phyloP scores from a whole-genome alignment of 2,888 invertebrate genomes.

The Macrosiphum euphorbiae region DNA sequence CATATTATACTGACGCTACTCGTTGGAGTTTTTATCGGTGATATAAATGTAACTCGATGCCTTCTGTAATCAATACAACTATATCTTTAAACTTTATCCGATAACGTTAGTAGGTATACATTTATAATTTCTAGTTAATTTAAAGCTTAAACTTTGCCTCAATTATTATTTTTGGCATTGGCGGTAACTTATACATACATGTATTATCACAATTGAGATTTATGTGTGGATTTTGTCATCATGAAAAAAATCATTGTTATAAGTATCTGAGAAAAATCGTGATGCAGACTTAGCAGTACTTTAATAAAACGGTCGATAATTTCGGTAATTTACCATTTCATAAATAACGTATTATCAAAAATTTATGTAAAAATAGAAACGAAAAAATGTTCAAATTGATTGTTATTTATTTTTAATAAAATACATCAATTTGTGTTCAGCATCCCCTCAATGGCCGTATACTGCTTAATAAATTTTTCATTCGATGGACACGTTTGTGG shows the following conservation, averaged over 20 bases:
- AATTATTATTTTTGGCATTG: not conserved
- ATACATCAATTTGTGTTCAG: not conserved
- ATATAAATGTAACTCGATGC: not conserved
- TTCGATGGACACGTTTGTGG: not conserved
- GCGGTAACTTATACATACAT: not conserved
- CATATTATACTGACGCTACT: not conserved
- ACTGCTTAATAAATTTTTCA: not conserved
- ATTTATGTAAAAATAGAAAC: not conserved
- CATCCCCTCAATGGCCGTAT: not conserved
- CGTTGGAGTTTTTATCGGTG: not conserved
- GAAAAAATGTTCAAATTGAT: not conserved
- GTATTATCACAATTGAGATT: not conserved
- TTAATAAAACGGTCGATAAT: not conserved
- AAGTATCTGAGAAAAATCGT: not conserved
- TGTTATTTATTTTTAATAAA: not conserved
- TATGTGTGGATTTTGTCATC: not conserved
- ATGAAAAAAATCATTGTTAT: not conserved
- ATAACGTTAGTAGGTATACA: not conserved
- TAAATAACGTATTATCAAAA: not conserved
- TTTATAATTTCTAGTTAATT: not conserved
- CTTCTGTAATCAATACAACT: not conserved
- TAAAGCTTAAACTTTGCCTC: not conserved
- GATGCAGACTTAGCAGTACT: too few species aligned
- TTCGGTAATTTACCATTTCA: not conserved
- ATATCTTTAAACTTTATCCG: not conserved